phyloP scores from a whole-genome alignment of 2,888 invertebrate genomes.

The Tigriopus californicus region DNA sequence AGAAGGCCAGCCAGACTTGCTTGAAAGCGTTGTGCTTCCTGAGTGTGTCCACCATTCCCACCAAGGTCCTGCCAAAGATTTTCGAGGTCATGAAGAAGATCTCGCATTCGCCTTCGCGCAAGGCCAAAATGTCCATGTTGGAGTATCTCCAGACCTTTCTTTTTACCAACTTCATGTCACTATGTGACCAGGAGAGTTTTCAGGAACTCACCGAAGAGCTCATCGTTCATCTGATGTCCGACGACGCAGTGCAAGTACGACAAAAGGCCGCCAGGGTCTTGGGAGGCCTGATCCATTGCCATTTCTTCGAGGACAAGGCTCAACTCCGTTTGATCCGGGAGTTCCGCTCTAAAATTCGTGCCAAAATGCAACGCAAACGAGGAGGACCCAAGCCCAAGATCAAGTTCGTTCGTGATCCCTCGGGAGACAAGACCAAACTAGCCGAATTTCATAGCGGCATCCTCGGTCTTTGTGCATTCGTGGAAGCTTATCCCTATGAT shows the following conservation, averaged over 20 bases:
- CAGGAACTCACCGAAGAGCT: slow-evolving; percentile 31
- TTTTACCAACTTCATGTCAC: slow-evolving; percentile 33
- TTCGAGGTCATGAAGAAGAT: slow-evolving; percentile 7
- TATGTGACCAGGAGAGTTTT: slow-evolving; percentile 27
- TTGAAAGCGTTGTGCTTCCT: slow-evolving; percentile 12
- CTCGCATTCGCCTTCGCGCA: slow-evolving; percentile 28
- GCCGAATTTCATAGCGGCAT: slow-evolving; percentile 3
- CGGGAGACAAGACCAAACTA: neutral
- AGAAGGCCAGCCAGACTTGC: slow-evolving; percentile 12
- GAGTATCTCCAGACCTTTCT: slow-evolving; percentile 32
- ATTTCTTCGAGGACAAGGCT: slow-evolving; percentile 37
- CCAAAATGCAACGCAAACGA: neutral
- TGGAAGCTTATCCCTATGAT: slow-evolving; percentile 69
- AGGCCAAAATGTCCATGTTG: slow-evolving; percentile 30
- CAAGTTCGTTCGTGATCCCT: neutral
- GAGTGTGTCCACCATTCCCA: slow-evolving; percentile 2
- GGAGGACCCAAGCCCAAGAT: neutral
- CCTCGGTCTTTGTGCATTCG: slow-evolving; percentile 48
- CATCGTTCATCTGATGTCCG: slow-evolving; percentile 46
- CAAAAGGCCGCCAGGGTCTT: slow-evolving; percentile 59
- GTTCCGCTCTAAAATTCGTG: slow-evolving; percentile 7
- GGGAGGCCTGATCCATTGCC: slow-evolving; percentile 66
- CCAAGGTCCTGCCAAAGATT: neutral
- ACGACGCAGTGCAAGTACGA: slow-evolving; percentile 57
- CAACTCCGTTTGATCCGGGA: slow-evolving; percentile 9